Evolutionary conservation across 2,113 vertebrate species (phyloP).

Genomic region (Hemiprocne comata): DNA sequence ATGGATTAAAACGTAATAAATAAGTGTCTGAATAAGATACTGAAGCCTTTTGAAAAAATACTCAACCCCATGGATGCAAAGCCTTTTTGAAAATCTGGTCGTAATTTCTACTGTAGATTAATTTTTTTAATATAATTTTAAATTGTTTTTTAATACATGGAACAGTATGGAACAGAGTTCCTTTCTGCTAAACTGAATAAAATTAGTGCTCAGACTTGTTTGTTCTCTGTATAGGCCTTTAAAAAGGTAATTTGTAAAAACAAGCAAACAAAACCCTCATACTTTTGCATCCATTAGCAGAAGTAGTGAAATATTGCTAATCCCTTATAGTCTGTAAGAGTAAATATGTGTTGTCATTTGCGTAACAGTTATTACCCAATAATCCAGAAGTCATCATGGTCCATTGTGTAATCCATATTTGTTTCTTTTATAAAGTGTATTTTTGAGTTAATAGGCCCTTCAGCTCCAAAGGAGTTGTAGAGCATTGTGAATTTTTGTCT

Average conservation of each 20-base stretch:
- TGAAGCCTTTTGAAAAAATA: background rate
- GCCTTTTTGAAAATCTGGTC: background rate
- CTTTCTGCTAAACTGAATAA: background rate
- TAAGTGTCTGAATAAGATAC: background rate
- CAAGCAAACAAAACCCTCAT: too few species aligned
- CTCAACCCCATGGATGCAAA: background rate
- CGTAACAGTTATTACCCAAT: background rate
- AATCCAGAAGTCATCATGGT: background rate
- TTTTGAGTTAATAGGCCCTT: background rate
- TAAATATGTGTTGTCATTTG: background rate
- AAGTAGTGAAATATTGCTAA: background rate
- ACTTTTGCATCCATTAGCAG: background rate
- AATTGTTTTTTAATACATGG: background rate
- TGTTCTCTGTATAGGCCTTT: background rate
- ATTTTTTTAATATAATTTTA: background rate
- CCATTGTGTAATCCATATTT: background rate
- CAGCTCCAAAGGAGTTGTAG: background rate
- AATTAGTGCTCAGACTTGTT: background rate
- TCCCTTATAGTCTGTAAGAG: background rate
- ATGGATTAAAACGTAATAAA: background rate
- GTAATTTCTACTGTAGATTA: background rate
- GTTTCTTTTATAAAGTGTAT: background rate
- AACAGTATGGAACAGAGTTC: background rate
- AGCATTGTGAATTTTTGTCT: background rate
- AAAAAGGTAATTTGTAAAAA: background rate